Percentiles rank a stretch among this genome's conserved stretches.
Conservation (phyloP, 2,113 vertebrate genomes). For the Megaceryle torquata region DNA sequence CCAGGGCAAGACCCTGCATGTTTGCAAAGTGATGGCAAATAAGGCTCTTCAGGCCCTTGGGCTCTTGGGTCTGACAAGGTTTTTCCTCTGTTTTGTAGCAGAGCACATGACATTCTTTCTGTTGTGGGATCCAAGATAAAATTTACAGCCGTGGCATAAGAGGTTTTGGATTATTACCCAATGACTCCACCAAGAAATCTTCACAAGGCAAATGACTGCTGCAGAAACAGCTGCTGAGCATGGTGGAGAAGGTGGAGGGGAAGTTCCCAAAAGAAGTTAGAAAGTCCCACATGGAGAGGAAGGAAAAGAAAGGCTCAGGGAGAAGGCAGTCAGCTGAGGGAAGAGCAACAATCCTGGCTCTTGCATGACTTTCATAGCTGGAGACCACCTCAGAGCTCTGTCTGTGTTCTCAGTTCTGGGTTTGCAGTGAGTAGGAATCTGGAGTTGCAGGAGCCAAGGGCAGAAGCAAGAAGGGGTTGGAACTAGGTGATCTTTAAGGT, state of each 20-base stretch:
- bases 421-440: background rate
- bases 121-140: background rate
- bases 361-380: background rate
- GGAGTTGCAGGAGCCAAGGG: background rate
- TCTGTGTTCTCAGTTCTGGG: no score
- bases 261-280: background rate
- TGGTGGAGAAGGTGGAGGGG: background rate
- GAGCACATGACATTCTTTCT: background rate
- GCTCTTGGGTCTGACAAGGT: background rate
- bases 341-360: background rate
- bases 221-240: background rate
- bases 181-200: background rate
- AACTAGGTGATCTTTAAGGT: background rate
- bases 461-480: background rate
- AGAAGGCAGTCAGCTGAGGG: background rate
- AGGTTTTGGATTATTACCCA: background rate
- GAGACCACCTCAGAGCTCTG: background rate
- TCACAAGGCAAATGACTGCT: background rate
- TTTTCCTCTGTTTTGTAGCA: background rate
- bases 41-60: background rate
- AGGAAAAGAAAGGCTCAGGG: background rate
- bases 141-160: background rate
- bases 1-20: rapidly evolving
- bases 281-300: background rate
- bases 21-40: background rate